These are phyloP conservation scores for Galaxias olidus DNA, from an alignment of 2,797 vertebrate genomes.

Conservation along the genomic window DNA sequence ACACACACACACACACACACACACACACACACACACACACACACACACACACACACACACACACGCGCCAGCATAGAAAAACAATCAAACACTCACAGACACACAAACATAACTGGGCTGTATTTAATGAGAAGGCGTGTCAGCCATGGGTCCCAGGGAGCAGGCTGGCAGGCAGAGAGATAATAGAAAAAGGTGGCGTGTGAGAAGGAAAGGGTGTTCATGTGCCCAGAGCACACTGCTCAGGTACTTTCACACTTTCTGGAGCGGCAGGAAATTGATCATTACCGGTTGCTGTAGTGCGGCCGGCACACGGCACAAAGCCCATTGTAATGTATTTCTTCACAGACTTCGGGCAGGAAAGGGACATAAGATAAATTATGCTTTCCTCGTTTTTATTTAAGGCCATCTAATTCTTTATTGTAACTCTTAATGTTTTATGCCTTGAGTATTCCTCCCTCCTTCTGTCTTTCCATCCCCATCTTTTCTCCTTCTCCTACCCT, in stretches of 20 bases:
- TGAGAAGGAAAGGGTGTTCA: too few relatives aligned
- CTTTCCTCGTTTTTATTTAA: too few relatives aligned
- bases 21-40: background rate
- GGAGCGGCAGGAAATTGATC: too few relatives aligned
- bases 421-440: background rate
- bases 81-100: too few relatives aligned
- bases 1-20: slow-evolving; percentile 4
- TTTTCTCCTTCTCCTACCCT: background rate
- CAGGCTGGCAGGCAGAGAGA: background rate
- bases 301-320: too few relatives aligned
- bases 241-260: too few relatives aligned
- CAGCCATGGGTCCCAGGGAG: background rate
- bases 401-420: background rate
- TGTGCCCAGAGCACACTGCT: too few relatives aligned
- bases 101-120: background rate
- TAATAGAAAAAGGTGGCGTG: too few relatives aligned
- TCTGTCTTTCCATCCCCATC: background rate
- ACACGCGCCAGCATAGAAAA: background rate
- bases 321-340: too few relatives aligned
- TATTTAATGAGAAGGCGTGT: background rate
- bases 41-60: background rate
- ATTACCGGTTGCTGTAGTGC: too few relatives aligned
- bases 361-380: too few relatives aligned
- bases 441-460: slow-evolving; percentile 5
- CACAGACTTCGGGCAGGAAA: too few relatives aligned